phyloP scores from a whole-genome alignment of 2,888 invertebrate species.

The Heliconius aoede region DNA sequence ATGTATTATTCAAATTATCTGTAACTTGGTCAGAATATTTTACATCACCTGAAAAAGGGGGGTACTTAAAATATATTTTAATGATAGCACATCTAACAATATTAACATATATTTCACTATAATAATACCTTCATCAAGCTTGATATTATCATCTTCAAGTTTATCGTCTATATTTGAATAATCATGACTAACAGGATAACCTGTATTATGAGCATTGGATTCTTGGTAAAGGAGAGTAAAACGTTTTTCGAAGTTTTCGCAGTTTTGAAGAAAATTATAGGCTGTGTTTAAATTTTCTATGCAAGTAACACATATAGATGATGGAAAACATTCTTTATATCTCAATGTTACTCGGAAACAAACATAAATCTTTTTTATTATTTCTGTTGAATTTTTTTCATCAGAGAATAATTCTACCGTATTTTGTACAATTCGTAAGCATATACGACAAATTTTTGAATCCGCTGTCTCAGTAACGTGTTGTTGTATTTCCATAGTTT shows the following conservation, averaged over 20 bases:
- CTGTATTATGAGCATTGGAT: conserved; percentile 34
- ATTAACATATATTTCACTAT: not conserved
- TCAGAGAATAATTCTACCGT: conserved; percentile 56
- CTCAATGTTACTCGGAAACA: conserved; percentile 67
- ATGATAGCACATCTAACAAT: not conserved
- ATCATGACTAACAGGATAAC: conserved; percentile 42
- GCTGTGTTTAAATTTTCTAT: conserved; percentile 61
- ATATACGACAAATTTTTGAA: conserved; percentile 62
- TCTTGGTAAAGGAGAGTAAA: conserved; percentile 52
- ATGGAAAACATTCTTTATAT: conserved; percentile 59
- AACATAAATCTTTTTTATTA: conserved; percentile 60
- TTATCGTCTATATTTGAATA: not conserved
- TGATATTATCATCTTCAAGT: not conserved
- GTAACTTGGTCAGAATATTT: not conserved
- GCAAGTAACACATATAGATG: conserved; percentile 64
- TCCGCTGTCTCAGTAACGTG: not conserved
- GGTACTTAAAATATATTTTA: not conserved
- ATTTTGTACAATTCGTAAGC: conserved; percentile 55
- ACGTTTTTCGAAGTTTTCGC: conserved; percentile 63
- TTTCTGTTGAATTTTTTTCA: conserved; percentile 54
- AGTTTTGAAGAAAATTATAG: conserved; percentile 66
- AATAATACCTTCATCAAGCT: conserved; percentile 2
- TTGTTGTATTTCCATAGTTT: not conserved
- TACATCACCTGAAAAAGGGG: not conserved
- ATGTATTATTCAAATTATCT: conserved; percentile 36